These are phyloP conservation scores for Magallana angulata DNA, from an alignment of 1,140 invertebrate genomes.

Conservation along the genomic window DNA sequence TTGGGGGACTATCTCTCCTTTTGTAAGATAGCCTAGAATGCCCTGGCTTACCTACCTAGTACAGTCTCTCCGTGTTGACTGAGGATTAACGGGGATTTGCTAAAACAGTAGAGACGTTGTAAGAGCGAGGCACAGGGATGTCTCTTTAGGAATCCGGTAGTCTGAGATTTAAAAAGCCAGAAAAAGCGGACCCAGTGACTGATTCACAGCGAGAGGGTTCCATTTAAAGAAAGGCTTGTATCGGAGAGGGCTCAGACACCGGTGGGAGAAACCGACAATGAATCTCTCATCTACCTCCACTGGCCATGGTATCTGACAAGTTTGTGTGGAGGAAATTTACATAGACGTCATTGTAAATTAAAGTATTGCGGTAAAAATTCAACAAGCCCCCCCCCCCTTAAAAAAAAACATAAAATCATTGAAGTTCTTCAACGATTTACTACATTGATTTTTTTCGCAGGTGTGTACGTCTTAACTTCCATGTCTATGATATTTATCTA, in stretches of 20 bases:
- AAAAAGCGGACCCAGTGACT: constrained; percentile 14
- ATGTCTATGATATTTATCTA: no score
- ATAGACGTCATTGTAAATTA: neutral
- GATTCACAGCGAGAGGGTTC: neutral
- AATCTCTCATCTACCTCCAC: neutral
- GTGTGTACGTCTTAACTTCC: no score
- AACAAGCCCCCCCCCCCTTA: no score
- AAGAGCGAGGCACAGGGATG: neutral
- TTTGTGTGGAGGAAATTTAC: neutral
- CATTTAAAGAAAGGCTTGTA: neutral
- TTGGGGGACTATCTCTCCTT: neutral
- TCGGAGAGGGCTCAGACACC: neutral
- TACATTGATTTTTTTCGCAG: no score
- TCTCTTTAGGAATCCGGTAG: neutral
- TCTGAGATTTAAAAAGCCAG: neutral
- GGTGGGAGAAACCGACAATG: neutral
- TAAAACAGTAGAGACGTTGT: constrained; percentile 7
- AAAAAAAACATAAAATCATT: no score
- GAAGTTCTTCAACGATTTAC: no score
- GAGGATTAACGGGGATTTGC: neutral
- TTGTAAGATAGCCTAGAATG: neutral
- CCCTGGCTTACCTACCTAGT: neutral
- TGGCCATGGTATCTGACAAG: neutral
- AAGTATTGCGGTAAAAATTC: no score
- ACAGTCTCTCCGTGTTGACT: constrained; percentile 7